Percentiles rank a stretch among this genome's conserved stretches.
Evolutionary conservation across 64 coral and sea anemone species (phyloP).

Genomic region (Montipora cactus): DNA sequence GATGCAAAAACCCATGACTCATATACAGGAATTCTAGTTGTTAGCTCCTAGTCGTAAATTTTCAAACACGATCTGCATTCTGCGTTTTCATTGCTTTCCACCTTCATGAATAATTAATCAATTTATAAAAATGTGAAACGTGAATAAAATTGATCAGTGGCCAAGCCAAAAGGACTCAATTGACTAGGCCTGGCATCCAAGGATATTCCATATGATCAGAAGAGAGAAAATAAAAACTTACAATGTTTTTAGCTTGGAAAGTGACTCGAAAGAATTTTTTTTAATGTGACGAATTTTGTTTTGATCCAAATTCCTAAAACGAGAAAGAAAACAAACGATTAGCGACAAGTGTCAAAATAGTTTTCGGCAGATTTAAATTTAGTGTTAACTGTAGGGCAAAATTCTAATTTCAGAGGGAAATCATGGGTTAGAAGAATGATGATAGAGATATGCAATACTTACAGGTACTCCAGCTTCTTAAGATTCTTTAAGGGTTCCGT

Average conservation of each 20-base stretch:
- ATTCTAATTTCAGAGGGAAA: no score
- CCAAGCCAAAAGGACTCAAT: no score
- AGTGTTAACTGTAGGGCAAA: no score
- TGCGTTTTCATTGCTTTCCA: no score
- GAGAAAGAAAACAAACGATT: background rate
- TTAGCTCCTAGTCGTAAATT: no score
- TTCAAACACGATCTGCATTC: no score
- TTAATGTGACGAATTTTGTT: conserved; percentile 17
- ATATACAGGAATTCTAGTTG: no score
- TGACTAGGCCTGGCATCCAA: background rate
- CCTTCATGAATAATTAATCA: no score
- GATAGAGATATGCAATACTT: background rate
- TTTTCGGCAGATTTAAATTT: no score
- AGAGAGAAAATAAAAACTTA: background rate
- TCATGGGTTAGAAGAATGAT: background rate
- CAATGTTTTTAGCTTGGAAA: background rate
- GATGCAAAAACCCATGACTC: no score
- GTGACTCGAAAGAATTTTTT: background rate
- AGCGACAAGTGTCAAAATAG: background rate
- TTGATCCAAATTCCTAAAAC: conserved; percentile 23
- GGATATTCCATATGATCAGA: background rate
- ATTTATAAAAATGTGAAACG: no score
- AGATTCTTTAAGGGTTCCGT: conserved; percentile 19
- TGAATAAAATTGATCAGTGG: no score
- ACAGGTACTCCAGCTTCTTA: conserved; percentile 24